Evolutionary conservation across 2,797 vertebrate genomes (phyloP).

Genomic region (Geotrypetes seraphini): DNA sequence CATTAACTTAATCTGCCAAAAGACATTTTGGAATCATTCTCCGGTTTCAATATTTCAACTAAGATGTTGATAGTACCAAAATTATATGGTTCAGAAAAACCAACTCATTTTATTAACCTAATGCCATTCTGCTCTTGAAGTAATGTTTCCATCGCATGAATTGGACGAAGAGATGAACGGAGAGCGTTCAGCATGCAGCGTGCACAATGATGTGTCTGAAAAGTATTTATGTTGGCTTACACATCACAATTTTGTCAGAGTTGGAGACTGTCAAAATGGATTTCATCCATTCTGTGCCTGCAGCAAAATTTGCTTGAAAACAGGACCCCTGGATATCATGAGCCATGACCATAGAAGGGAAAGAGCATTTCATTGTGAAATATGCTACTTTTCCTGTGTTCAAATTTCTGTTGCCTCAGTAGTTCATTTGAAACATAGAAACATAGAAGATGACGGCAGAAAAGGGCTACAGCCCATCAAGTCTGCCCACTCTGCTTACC

Average conservation of each 20-base stretch:
- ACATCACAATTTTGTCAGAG: slow-evolving; percentile 1
- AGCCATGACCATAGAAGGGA: slow-evolving; percentile 1
- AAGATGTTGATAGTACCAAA: slow-evolving; percentile 17
- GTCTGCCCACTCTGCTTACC: no score
- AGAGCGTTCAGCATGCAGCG: slow-evolving; percentile 21
- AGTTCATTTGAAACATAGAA: not conserved
- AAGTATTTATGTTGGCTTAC: slow-evolving; percentile 27
- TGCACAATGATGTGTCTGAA: slow-evolving; percentile 20
- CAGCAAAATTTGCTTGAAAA: no score
- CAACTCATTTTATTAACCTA: not conserved
- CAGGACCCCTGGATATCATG: slow-evolving; percentile 12
- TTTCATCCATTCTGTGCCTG: no score
- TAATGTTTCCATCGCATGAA: slow-evolving; percentile 26
- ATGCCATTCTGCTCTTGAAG: slow-evolving; percentile 6
- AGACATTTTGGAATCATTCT: slow-evolving; percentile 1
- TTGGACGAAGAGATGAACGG: slow-evolving; percentile 14
- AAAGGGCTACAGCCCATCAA: no score
- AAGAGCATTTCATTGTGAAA: not conserved
- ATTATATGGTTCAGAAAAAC: slow-evolving; percentile 12
- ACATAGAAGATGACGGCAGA: no score
- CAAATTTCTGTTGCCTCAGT: not conserved
- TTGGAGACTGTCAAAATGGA: no score
- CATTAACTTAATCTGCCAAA: slow-evolving; percentile 8
- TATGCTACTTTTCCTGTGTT: not conserved
- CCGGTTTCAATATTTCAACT: slow-evolving; percentile 11